These are phyloP conservation scores for Ectemnius continuus DNA, from an alignment of 2,888 invertebrate species.

Conservation along the genomic window DNA sequence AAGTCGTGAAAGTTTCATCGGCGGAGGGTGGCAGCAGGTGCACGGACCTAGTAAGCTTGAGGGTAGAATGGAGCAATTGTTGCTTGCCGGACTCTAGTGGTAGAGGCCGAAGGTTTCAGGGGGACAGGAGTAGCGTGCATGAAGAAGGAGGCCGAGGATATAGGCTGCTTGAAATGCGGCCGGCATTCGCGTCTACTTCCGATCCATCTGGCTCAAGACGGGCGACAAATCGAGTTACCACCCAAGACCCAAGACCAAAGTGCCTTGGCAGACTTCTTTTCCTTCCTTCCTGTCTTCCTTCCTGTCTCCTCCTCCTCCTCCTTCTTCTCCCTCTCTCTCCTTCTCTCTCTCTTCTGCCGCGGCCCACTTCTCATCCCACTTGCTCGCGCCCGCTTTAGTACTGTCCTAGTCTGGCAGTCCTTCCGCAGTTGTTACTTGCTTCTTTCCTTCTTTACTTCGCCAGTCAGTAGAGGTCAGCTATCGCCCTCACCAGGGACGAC, in stretches of 20 bases:
- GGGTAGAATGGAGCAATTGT: slow-evolving; percentile 39
- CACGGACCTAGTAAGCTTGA: neutral
- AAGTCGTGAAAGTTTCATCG: neutral
- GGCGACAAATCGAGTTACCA: slow-evolving; percentile 75
- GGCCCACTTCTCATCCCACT: slow-evolving; percentile 26
- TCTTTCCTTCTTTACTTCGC: slow-evolving; percentile 43
- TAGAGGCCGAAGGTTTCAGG: slow-evolving; percentile 23
- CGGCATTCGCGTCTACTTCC: slow-evolving; percentile 72
- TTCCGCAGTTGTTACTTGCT: slow-evolving; percentile 19
- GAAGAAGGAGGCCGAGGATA: slow-evolving; percentile 26
- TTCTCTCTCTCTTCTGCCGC: neutral
- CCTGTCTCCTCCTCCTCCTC: slow-evolving; percentile 18
- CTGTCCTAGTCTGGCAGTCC: slow-evolving; percentile 20
- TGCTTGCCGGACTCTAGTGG: slow-evolving; percentile 21
- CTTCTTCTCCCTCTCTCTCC: slow-evolving; percentile 4
- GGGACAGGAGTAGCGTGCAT: slow-evolving; percentile 43
- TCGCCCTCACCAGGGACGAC: neutral
- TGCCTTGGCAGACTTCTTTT: slow-evolving; percentile 63
- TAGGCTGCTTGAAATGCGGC: slow-evolving; percentile 71
- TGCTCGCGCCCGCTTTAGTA: slow-evolving; percentile 15
- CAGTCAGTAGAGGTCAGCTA: slow-evolving; percentile 2
- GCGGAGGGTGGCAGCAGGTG: neutral
- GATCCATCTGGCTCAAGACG: slow-evolving; percentile 75
- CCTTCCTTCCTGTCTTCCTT: slow-evolving; percentile 54
- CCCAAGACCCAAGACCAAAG: slow-evolving; percentile 71